Percentiles rank a stretch among this genome's conserved stretches.
Conservation (phyloP, 2,888 invertebrate species). For the Tetheella fluctuosa region DNA sequence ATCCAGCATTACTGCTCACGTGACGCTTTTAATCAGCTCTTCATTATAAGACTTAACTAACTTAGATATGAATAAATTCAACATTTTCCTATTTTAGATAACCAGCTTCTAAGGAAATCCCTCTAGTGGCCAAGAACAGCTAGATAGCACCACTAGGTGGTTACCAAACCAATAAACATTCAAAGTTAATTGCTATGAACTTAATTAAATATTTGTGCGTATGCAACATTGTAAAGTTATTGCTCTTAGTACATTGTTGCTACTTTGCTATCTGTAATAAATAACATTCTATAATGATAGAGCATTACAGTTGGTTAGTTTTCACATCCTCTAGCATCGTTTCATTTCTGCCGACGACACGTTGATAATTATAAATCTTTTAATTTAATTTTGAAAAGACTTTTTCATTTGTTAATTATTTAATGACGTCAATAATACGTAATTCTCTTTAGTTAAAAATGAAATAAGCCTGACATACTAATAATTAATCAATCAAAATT, state of each 20-base stretch:
- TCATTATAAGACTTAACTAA: too few species aligned
- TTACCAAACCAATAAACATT: conserved; percentile 2
- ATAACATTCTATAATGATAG: not conserved
- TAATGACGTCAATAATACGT: too few species aligned
- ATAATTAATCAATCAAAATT: too few species aligned
- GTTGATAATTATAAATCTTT: not conserved
- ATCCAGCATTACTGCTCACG: too few species aligned
- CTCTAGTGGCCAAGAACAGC: not conserved
- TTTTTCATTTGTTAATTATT: too few species aligned
- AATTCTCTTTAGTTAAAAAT: too few species aligned
- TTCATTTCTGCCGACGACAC: not conserved
- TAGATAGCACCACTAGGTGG: not conserved
- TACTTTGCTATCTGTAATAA: conserved; percentile 2
- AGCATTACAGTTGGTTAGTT: not conserved
- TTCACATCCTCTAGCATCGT: not conserved
- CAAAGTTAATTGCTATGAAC: conserved; percentile 1
- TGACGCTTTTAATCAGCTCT: too few species aligned
- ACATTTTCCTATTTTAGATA: too few species aligned
- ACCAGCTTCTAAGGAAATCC: not conserved
- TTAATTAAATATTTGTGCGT: conserved; percentile 8
- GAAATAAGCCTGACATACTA: too few species aligned
- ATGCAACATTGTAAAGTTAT: not conserved
- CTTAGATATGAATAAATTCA: too few species aligned
- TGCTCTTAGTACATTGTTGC: not conserved
- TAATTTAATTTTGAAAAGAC: not conserved